Evolutionary conservation across 2,797 vertebrate genomes (phyloP).

Genomic region (Takifugu rubripes): DNA sequence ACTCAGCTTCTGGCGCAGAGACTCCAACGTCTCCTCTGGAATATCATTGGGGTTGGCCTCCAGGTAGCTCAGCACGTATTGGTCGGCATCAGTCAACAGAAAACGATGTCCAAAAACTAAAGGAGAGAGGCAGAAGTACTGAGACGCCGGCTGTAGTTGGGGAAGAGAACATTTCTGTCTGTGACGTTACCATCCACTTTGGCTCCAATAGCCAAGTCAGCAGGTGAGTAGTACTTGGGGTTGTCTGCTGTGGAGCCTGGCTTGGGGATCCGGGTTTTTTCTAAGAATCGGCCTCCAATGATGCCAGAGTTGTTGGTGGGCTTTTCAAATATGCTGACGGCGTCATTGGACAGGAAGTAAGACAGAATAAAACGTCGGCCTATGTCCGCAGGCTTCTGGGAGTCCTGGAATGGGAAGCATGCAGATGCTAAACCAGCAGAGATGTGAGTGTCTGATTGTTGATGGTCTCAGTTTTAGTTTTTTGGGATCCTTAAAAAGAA

Average conservation of each 20-base stretch:
- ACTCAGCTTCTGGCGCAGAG: neutral
- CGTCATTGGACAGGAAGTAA: conserved; percentile 1
- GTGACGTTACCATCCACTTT: neutral
- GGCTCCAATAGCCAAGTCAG: neutral
- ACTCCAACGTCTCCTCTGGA: neutral
- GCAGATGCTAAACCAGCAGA: too few relatives aligned
- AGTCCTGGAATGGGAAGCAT: too few relatives aligned
- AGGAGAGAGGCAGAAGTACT: neutral
- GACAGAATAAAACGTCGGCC: neutral
- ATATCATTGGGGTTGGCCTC: neutral
- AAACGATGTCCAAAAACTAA: conserved; percentile 1
- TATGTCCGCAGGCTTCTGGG: neutral
- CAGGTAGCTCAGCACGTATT: neutral
- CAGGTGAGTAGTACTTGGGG: neutral
- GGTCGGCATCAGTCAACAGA: neutral
- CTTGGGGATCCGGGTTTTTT: neutral
- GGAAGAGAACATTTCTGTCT: neutral
- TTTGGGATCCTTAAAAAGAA: too few relatives aligned
- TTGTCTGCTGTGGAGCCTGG: neutral
- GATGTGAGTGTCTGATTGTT: too few relatives aligned
- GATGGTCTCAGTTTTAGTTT: too few relatives aligned
- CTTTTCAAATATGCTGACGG: neutral
- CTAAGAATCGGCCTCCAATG: neutral
- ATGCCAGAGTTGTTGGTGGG: neutral
- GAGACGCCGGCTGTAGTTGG: neutral